These are phyloP conservation scores for Pachyuromys duprasi DNA, from an alignment of 2,797 vertebrate genomes.

Conservation along the genomic window DNA sequence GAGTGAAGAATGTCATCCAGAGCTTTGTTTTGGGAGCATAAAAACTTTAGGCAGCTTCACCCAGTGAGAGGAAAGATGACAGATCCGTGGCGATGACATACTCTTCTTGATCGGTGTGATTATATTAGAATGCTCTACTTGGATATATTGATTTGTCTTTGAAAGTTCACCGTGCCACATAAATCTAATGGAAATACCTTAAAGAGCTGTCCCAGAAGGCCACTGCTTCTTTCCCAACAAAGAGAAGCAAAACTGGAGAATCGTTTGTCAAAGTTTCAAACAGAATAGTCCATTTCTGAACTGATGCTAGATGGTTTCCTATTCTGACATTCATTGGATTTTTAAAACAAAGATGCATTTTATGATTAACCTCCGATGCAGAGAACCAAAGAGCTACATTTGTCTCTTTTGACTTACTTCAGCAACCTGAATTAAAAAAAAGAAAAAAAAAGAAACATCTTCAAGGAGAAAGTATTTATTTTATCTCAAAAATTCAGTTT, in stretches of 20 bases:
- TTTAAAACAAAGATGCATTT: slow-evolving; percentile 79
- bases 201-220: slow-evolving; percentile 85
- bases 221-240: slow-evolving; percentile 79
- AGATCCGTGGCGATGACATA: slow-evolving; percentile 74
- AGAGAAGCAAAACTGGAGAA: slow-evolving; percentile 81
- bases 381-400: slow-evolving; percentile 74
- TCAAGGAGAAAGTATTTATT: slow-evolving; percentile 78
- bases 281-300: slow-evolving; percentile 74
- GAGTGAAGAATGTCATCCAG: slow-evolving; percentile 61
- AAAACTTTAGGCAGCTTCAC: slow-evolving; percentile 69
- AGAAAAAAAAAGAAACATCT: slow-evolving; percentile 17
- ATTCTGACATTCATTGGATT: slow-evolving; percentile 80
- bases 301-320: slow-evolving; percentile 73
- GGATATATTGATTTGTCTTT: slow-evolving; percentile 88
- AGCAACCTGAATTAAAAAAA: slow-evolving; percentile 73
- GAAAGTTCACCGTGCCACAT: slow-evolving; percentile 85
- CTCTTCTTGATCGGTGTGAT: slow-evolving; percentile 84
- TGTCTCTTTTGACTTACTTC: slow-evolving; percentile 74
- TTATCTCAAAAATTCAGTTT: slow-evolving; percentile 71
- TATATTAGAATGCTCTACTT: slow-evolving; percentile 82
- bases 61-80: slow-evolving; percentile 81
- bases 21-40: slow-evolving; percentile 78
- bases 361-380: slow-evolving; percentile 77
- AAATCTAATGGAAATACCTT: slow-evolving; percentile 87
- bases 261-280: slow-evolving; percentile 80